Base-by-base conservation (phyloP, 2,888 invertebrate genomes). In the Hermaeophaga mercurialis region DNA sequence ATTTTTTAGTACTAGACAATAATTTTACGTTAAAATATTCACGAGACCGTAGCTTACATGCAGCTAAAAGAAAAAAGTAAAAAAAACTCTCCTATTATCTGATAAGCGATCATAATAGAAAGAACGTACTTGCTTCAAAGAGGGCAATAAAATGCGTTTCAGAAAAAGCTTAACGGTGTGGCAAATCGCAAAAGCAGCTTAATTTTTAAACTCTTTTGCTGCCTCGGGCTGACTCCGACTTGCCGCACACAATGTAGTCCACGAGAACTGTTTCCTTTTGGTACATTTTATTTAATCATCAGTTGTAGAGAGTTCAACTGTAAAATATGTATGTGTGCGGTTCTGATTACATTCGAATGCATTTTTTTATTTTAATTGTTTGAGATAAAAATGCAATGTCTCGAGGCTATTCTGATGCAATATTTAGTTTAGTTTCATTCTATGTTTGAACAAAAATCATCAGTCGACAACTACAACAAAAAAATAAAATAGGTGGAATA, bases 91-190 rank as follows among this genome's bases (percentile, higher is more conserved):
- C 9, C 28, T 28, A 36, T 43, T 43, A 18, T 45, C 14, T 15
- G 11, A 18, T 45, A 45, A 45, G 15, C 31, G 45, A 45, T 45
- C 31, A 28, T 45, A 45, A 45, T 31, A 11, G 45, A 31, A 45
- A 2, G 12, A 45, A 31, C 12, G 33, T n/a, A 31, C 33, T 11
- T 18, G 28, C 44, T 45, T 45, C 45, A 45, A 45, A 45, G 43
- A 18, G 15, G 44, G 45, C 45, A 45, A 45, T 45, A 45, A 45
- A 45, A 45, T 31, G 45, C 45, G 45, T 45, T 45, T 45, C 45
- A 19, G 43, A 33, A 45, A 33, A 45, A 31, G 45, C 45, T 45
- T 45, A 45, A 33, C 45, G 31, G 45, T 11, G 45, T 31, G 28
- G 44, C 44, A 44, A 44, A 44, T 44, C 44, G 28, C 45, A 8